Percentiles rank a stretch among this genome's conserved stretches.
phyloP scores from a whole-genome alignment of 2,113 vertebrate species.

The Micromys minutus region DNA sequence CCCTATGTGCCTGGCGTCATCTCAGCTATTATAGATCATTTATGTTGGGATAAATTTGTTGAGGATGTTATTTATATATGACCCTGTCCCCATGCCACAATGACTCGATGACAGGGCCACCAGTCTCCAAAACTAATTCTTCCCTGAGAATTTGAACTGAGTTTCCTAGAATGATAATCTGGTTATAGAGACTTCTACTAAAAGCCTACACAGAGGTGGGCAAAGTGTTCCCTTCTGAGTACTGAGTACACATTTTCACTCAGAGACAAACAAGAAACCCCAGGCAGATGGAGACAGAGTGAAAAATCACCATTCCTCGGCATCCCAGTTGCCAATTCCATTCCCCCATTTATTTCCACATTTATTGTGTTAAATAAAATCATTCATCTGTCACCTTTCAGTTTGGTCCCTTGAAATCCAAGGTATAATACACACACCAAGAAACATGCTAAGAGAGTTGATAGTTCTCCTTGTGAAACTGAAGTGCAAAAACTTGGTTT shows the following conservation, averaged over 20 bases:
- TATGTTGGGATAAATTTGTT: background rate
- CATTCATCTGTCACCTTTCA: background rate
- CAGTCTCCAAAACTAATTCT: background rate
- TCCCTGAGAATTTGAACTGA: constrained; percentile 36
- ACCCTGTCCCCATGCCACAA: background rate
- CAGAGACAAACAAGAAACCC: background rate
- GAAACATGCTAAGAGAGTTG: background rate
- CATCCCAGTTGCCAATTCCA: background rate
- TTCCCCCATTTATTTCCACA: background rate
- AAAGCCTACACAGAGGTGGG: background rate
- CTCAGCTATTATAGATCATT: background rate
- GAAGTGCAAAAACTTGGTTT: background rate
- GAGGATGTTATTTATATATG: background rate
- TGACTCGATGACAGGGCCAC: background rate
- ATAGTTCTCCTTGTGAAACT: background rate
- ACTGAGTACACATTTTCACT: background rate
- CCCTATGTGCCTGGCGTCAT: background rate
- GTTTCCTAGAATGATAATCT: background rate
- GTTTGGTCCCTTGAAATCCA: background rate
- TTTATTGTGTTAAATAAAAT: constrained; percentile 37
- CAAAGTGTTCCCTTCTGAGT: background rate
- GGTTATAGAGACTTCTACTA: background rate
- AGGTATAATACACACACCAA: background rate
- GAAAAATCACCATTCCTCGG: background rate
- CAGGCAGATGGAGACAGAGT: background rate